Conservation (phyloP, 2,113 vertebrate species). For the Taxidea taxus region DNA sequence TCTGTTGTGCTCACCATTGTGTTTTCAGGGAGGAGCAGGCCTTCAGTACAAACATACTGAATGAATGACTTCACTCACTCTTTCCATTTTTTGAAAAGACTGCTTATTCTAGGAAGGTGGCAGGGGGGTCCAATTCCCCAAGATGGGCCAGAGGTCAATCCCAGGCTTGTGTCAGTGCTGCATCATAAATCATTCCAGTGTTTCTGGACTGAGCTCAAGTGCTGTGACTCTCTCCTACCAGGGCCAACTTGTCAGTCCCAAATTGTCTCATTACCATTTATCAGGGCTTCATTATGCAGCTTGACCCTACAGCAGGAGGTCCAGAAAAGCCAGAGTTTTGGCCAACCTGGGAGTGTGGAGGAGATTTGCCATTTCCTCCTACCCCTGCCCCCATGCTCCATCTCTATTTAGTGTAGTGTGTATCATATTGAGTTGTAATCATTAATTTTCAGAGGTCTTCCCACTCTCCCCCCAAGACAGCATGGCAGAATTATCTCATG, state of each 20-base stretch:
- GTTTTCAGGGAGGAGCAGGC: background rate
- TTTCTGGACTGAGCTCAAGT: slow-evolving; percentile 29
- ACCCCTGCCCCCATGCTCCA: background rate
- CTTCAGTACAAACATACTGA: background rate
- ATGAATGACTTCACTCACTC: background rate
- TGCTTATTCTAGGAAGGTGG: background rate
- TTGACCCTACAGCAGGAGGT: slow-evolving; percentile 18
- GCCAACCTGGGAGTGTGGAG: background rate
- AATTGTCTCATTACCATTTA: slow-evolving; percentile 46
- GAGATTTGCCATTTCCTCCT: slow-evolving; percentile 1
- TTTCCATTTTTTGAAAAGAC: background rate
- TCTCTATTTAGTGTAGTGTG: slow-evolving; percentile 27
- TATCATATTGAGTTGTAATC: slow-evolving; percentile 38
- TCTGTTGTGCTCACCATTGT: background rate
- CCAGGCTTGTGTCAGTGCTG: background rate
- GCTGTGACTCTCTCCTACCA: slow-evolving; percentile 13
- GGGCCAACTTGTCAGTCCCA: slow-evolving; percentile 39
- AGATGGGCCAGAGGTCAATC: background rate
- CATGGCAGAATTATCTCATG: background rate
- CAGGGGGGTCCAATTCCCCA: background rate
- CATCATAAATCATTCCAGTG: background rate
- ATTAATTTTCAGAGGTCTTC: slow-evolving; percentile 24
- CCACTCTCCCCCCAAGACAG: background rate
- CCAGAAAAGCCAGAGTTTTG: slow-evolving; percentile 15
- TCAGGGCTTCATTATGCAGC: slow-evolving; percentile 41